Evolutionary conservation across 2,797 vertebrate species (phyloP).

Genomic region (Clamator glandarius): DNA sequence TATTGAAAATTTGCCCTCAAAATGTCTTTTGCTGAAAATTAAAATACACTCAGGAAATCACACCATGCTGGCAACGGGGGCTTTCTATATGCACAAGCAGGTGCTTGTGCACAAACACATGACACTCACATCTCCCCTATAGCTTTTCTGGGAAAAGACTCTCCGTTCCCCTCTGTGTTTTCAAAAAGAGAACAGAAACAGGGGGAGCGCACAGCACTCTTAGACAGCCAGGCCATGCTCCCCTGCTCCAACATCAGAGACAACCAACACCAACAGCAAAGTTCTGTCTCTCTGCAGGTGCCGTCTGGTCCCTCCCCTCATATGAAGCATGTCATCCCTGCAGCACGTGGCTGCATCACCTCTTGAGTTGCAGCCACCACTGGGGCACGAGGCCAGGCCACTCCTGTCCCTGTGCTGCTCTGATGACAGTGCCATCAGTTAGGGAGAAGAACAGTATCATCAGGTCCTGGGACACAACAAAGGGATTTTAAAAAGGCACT

Average conservation of each 20-base stretch:
- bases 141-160: background rate
- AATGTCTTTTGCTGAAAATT: background rate
- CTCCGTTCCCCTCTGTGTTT: background rate
- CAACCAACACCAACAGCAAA: background rate
- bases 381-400: background rate
- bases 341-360: fast-evolving
- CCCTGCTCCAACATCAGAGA: background rate
- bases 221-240: background rate
- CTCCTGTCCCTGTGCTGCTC: background rate
- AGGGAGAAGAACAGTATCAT: fast-evolving
- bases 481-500: background rate
- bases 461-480: fast-evolving
- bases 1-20: background rate
- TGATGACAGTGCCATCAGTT: background rate
- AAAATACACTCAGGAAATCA: background rate
- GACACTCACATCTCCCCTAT: fast-evolving
- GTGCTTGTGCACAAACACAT: background rate
- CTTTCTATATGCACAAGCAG: background rate
- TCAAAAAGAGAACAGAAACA: background rate
- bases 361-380: fast-evolving
- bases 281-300: background rate
- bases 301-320: fast-evolving
- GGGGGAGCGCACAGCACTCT: fast-evolving
- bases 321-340: background rate
- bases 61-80: background rate